Evolutionary conservation across 53 echinoderm and acorn worm species (phyloP).

Genomic region (Crossaster papposus): DNA sequence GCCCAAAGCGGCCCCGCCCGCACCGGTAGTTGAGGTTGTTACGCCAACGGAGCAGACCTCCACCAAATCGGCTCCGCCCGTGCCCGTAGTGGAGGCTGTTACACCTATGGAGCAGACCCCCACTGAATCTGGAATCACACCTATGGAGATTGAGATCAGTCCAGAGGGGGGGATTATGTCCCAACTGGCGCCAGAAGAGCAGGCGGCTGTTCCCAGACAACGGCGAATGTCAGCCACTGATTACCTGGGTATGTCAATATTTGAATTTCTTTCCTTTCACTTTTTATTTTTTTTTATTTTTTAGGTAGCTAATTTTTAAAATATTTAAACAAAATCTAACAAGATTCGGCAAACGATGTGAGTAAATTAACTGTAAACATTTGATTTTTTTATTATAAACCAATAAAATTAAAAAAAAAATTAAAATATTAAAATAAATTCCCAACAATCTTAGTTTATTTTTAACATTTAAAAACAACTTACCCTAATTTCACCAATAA

Average conservation of each 20-base stretch:
- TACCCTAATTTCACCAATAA: too few relatives aligned
- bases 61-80: slow-evolving; percentile 35
- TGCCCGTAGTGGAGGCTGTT: slow-evolving; percentile 71
- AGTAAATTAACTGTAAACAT: neutral
- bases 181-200: slow-evolving; percentile 43
- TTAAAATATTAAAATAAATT: too few relatives aligned
- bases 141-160: slow-evolving; percentile 57
- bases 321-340: neutral
- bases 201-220: slow-evolving; percentile 22
- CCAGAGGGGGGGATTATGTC: slow-evolving; percentile 52
- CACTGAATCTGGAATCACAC: slow-evolving; percentile 57
- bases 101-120: slow-evolving; percentile 54
- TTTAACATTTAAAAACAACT: too few relatives aligned
- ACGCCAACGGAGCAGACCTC: slow-evolving; percentile 50
- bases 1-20: too few relatives aligned
- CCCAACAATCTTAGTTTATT: too few relatives aligned
- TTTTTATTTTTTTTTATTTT: too few relatives aligned
- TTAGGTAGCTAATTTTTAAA: neutral
- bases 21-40: neutral
- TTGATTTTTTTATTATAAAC: too few relatives aligned
- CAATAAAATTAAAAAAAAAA: too few relatives aligned
- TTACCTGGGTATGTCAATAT: slow-evolving; percentile 31
- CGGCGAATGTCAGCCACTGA: slow-evolving; percentile 43
- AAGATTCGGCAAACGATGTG: neutral
- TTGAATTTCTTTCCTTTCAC: too few relatives aligned